Percentiles rank a stretch among this genome's conserved stretches.
Evolutionary conservation across 2,113 vertebrate genomes (phyloP).

Genomic region (Peromyscus leucopus): DNA sequence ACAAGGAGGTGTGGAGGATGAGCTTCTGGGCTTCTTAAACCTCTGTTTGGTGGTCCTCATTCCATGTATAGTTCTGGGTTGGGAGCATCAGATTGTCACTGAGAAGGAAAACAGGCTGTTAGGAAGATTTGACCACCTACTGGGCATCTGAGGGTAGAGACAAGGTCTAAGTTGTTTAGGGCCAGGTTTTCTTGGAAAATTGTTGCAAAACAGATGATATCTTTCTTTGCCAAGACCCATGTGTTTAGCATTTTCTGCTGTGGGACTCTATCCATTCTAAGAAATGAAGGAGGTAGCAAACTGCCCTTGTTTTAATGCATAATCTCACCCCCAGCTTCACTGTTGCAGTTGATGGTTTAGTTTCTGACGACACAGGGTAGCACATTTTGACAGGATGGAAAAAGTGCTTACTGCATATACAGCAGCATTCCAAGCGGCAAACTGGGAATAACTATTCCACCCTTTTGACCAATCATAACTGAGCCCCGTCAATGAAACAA

Average conservation of each 20-base stretch:
- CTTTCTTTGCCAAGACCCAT: neutral
- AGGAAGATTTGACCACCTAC: neutral
- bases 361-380: neutral
- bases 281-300: neutral
- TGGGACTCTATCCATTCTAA: neutral
- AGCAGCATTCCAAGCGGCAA: neutral
- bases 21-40: constrained; percentile 6
- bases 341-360: neutral
- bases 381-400: neutral
- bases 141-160: neutral
- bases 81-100: neutral
- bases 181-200: neutral
- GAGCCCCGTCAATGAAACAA: constrained; percentile 5
- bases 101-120: neutral
- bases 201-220: neutral
- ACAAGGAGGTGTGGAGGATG: neutral
- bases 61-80: neutral
- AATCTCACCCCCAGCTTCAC: constrained; percentile 7
- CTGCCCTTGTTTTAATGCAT: neutral
- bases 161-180: neutral
- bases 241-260: neutral
- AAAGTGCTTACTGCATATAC: neutral
- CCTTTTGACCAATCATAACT: constrained; percentile 49
- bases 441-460: constrained; percentile 31
- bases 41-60: neutral